phyloP scores from a whole-genome alignment of 2,113 vertebrate genomes.

The Notechis scutatus region DNA sequence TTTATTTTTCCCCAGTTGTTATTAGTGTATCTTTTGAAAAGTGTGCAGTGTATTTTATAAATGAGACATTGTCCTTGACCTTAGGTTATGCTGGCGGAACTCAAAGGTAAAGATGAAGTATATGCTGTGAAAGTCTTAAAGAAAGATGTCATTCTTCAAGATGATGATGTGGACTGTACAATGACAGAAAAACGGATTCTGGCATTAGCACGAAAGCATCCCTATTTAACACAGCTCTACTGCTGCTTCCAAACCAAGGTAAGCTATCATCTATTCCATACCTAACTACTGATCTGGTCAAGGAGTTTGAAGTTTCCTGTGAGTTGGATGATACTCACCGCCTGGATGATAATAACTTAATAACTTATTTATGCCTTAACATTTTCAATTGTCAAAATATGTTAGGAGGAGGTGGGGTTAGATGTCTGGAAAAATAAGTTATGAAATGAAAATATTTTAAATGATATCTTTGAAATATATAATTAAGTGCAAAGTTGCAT shows the following conservation, averaged over 20 bases:
- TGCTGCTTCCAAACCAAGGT: conserved; percentile 99
- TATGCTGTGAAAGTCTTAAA: conserved; percentile 98
- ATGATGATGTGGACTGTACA: conserved; percentile 97
- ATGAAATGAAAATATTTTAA: background rate
- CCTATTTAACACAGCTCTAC: conserved; percentile 95
- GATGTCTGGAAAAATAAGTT: background rate
- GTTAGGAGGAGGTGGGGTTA: background rate
- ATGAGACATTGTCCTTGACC: conserved; percentile 7
- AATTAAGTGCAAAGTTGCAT: background rate
- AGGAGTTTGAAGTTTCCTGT: background rate
- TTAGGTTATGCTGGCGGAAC: conserved; percentile 96
- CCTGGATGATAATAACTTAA: background rate
- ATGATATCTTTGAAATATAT: background rate
- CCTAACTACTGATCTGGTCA: background rate
- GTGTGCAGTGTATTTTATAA: background rate
- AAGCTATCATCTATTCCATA: background rate
- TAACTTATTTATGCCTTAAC: background rate
- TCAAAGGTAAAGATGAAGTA: conserved; percentile 94
- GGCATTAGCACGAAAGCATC: conserved; percentile 92
- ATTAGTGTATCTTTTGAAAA: background rate
- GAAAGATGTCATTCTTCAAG: conserved; percentile 97
- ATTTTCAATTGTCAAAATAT: background rate
- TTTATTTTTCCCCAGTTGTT: background rate
- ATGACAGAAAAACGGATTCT: conserved; percentile 98
- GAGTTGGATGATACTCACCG: background rate